Conservation (phyloP, 2,888 invertebrate genomes). For the Stramonita haemastoma region DNA sequence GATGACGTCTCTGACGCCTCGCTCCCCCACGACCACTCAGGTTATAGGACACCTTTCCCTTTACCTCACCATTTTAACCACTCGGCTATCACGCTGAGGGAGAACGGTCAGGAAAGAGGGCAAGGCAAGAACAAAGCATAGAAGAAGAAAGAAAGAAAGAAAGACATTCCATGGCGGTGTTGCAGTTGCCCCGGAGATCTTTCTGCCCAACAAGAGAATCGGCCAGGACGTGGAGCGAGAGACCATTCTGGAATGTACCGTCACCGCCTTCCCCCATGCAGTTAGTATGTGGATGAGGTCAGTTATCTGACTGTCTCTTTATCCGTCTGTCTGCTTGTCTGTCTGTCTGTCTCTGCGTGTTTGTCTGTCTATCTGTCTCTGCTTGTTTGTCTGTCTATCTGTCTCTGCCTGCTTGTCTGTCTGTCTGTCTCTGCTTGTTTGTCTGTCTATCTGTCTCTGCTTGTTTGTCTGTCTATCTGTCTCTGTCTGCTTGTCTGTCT, state of each 20-base stretch:
- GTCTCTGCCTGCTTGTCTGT: background rate
- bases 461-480: background rate
- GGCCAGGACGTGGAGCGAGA: constrained; percentile 65
- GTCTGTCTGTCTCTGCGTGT: background rate
- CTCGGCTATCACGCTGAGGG: too few species aligned
- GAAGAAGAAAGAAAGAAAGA: too few species aligned
- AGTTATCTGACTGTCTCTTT: background rate
- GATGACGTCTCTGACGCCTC: too few species aligned
- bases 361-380: background rate
- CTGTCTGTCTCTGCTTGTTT: background rate
- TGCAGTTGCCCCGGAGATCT: constrained; percentile 66
- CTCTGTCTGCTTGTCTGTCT: background rate
- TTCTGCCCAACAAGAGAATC: constrained; percentile 62
- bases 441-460: background rate
- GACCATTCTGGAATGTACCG: constrained; percentile 68
- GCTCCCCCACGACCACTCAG: too few species aligned
- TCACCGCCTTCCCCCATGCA: constrained; percentile 67
- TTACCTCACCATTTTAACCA: too few species aligned
- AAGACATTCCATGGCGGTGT: too few species aligned
- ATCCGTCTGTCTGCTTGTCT: background rate
- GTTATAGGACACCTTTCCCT: too few species aligned
- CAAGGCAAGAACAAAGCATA: too few species aligned
- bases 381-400: background rate
- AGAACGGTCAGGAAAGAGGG: too few species aligned
- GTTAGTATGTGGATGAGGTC: constrained; percentile 67